Evolutionary conservation across 2,797 vertebrate species (phyloP).

Genomic region (Acestrorhynchus altus): DNA sequence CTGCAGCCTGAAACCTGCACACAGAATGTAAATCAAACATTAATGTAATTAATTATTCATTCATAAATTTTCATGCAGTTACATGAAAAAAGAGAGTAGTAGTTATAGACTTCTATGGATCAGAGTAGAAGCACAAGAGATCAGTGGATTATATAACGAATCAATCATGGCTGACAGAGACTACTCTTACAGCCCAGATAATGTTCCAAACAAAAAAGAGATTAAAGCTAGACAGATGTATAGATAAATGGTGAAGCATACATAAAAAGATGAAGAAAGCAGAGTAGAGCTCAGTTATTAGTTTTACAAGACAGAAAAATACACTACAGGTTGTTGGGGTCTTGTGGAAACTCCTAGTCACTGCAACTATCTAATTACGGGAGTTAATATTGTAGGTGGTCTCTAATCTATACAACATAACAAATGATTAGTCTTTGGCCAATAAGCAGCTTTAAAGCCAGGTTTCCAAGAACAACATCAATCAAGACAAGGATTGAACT

Average conservation of each 20-base stretch:
- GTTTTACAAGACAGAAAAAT: neutral
- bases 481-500: constrained; percentile 64
- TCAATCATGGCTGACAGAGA: neutral
- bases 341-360: constrained; percentile 51
- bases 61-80: neutral
- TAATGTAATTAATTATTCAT: neutral
- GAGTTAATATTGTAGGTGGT: constrained; percentile 53
- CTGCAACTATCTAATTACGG: constrained; percentile 64
- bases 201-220: neutral
- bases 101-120: neutral
- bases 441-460: constrained; percentile 34
- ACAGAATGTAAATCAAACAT: neutral
- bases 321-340: neutral
- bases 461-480: constrained; percentile 58
- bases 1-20: no score
- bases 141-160: neutral
- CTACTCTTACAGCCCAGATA: neutral
- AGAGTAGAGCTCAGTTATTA: neutral
- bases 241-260: neutral
- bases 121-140: neutral
- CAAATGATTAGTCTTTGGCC: constrained; percentile 27
- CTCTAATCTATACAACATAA: constrained; percentile 35
- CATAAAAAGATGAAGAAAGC: neutral
- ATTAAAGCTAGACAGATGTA: neutral
- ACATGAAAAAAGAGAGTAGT: neutral